These are phyloP conservation scores for Pterobdella sp. DNA, from an alignment of 2,888 invertebrate species.

Conservation along the genomic window DNA sequence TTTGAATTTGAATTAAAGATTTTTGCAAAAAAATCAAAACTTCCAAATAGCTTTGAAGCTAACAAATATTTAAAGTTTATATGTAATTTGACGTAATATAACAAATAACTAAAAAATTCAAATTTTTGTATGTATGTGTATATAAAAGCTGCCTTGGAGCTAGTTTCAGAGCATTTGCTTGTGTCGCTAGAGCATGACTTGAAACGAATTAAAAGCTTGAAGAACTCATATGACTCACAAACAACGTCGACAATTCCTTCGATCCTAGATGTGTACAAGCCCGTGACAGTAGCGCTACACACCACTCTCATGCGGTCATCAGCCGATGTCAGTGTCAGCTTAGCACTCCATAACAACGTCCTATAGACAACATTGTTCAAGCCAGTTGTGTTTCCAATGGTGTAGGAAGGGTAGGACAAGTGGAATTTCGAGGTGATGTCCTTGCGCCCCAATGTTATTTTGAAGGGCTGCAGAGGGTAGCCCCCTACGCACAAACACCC, in stretches of 20 bases:
- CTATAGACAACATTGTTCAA: constrained; percentile 19
- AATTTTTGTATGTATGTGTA: too few relatives aligned
- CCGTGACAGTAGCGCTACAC: constrained; percentile 33
- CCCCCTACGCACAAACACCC: constrained; percentile 32
- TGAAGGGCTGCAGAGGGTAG: constrained; percentile 33
- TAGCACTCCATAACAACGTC: constrained; percentile 30
- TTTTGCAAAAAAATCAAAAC: too few relatives aligned
- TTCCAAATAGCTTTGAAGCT: too few relatives aligned
- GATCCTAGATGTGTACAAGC: constrained; percentile 28
- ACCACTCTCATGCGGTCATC: constrained; percentile 31
- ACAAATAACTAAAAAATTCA: too few relatives aligned
- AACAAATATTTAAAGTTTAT: too few relatives aligned
- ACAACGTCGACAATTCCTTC: constrained; percentile 30
- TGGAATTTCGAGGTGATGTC: constrained; percentile 28
- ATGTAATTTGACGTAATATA: too few relatives aligned
- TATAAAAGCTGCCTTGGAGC: too few relatives aligned
- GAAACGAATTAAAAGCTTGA: too few relatives aligned
- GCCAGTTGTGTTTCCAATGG: constrained; percentile 18
- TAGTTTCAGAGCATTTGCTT: too few relatives aligned
- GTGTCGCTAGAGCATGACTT: too few relatives aligned
- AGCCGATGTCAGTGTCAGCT: constrained; percentile 25
- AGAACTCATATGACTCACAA: too few relatives aligned
- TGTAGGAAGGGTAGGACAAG: neutral
- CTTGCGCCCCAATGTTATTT: constrained; percentile 29
- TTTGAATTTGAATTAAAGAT: too few relatives aligned